Percentiles rank a stretch among this genome's conserved stretches.
Evolutionary conservation across 2,797 vertebrate species (phyloP).

Genomic region (Anomalospiza imberbis): DNA sequence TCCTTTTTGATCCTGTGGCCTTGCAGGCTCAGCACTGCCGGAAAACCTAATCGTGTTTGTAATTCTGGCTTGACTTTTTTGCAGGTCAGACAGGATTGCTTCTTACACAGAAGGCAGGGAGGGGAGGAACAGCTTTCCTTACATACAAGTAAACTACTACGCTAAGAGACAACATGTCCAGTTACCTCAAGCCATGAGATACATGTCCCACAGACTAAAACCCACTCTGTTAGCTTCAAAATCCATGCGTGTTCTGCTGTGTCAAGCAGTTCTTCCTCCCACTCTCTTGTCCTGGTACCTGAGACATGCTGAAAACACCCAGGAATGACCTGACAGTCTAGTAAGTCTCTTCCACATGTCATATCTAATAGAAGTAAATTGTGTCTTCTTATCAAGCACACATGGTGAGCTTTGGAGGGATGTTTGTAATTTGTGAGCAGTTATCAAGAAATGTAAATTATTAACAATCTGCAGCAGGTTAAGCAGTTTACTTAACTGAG

Average conservation of each 20-base stretch:
- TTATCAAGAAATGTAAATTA: not conserved
- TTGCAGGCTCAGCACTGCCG: not conserved
- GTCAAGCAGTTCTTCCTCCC: not conserved
- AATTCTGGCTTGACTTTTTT: not conserved
- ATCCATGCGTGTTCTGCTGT: not conserved
- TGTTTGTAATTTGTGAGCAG: not conserved
- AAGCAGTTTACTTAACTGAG: not conserved
- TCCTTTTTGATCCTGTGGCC: not conserved
- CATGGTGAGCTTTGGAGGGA: not conserved
- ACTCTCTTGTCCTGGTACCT: not conserved
- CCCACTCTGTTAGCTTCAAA: not conserved
- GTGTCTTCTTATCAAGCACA: not conserved
- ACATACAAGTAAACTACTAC: not conserved
- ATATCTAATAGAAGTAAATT: not conserved
- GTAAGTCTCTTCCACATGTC: not conserved
- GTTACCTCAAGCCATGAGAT: not conserved
- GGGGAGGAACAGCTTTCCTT: not conserved
- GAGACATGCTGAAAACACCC: not conserved
- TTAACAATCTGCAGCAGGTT: not conserved
- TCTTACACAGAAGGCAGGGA: not conserved
- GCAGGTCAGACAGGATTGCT: not conserved
- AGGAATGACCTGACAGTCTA: not conserved
- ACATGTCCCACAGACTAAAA: not conserved
- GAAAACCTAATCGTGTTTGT: not conserved
- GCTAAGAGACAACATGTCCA: not conserved